Conservation (phyloP, 2,113 vertebrate genomes). For the Tychaedon coryphoeus region DNA sequence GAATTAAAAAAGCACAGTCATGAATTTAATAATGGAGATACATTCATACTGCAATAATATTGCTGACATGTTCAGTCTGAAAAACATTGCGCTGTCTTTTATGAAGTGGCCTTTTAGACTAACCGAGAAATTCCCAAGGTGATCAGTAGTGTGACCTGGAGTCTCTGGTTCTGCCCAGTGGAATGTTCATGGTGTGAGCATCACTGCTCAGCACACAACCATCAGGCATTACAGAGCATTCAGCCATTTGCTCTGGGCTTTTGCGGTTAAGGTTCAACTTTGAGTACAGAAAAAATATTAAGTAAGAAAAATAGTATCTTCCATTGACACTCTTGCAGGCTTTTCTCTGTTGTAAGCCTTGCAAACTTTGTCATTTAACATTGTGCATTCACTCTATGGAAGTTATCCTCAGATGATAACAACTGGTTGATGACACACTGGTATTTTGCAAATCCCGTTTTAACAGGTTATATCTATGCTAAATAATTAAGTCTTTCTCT, state of each 20-base stretch:
- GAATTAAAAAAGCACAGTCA: not conserved
- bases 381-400: not conserved
- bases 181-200: rapidly evolving
- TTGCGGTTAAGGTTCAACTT: not conserved
- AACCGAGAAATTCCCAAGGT: not conserved
- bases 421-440: not conserved
- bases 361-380: not conserved
- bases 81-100: not conserved
- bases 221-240: rapidly evolving
- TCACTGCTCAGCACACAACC: not conserved
- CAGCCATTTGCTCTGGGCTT: not conserved
- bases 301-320: not conserved
- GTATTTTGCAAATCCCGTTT: not conserved
- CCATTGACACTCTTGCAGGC: not conserved
- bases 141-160: not conserved
- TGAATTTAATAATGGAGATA: not conserved
- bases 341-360: not conserved
- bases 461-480: not conserved
- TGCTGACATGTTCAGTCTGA: not conserved
- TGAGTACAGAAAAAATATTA: not conserved
- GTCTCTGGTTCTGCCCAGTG: not conserved
- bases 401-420: not conserved
- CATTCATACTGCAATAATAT: not conserved
- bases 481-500: not conserved
- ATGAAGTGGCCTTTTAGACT: not conserved